Evolutionary conservation across 2,113 vertebrate genomes (phyloP).

Genomic region (Cheirogaleus medius): DNA sequence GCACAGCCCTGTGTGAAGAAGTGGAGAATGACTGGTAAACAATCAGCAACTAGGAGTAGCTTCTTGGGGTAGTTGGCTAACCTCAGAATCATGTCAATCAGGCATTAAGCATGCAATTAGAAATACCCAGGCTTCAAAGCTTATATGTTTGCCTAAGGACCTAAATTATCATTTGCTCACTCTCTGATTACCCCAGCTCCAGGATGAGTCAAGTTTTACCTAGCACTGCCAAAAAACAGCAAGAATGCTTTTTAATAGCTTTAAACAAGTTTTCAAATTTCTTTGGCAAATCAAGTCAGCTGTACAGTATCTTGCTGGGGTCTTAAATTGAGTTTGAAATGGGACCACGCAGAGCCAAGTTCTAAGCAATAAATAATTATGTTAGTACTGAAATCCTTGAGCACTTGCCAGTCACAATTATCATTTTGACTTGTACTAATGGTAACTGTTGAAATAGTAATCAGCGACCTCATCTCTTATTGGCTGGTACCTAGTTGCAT

Average conservation of each 20-base stretch:
- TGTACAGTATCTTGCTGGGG: slow-evolving; percentile 20
- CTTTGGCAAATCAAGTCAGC: slow-evolving; percentile 59
- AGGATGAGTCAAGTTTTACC: slow-evolving; percentile 62
- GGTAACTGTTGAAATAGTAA: slow-evolving; percentile 39
- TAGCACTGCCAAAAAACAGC: slow-evolving; percentile 61
- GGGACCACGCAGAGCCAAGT: neutral
- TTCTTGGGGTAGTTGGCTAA: slow-evolving; percentile 51
- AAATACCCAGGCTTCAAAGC: slow-evolving; percentile 64
- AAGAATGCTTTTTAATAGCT: slow-evolving; percentile 59
- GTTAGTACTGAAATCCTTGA: slow-evolving; percentile 40
- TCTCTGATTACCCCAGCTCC: slow-evolving; percentile 65
- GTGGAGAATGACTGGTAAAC: slow-evolving; percentile 30
- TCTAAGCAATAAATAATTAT: slow-evolving; percentile 58
- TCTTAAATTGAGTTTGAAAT: slow-evolving; percentile 55
- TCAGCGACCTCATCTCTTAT: slow-evolving; percentile 28
- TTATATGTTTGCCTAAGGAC: slow-evolving; percentile 65
- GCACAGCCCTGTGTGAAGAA: slow-evolving; percentile 32
- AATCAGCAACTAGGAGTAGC: slow-evolving; percentile 22
- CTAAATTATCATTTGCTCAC: slow-evolving; percentile 68
- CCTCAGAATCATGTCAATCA: slow-evolving; percentile 63
- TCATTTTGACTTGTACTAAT: slow-evolving; percentile 56
- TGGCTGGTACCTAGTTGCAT: neutral
- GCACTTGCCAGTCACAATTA: slow-evolving; percentile 38
- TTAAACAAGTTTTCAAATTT: slow-evolving; percentile 69
- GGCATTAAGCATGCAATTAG: slow-evolving; percentile 64